Evolutionary conservation across 1,140 invertebrate species (phyloP).

Genomic region (Colletes latitarsis): DNA sequence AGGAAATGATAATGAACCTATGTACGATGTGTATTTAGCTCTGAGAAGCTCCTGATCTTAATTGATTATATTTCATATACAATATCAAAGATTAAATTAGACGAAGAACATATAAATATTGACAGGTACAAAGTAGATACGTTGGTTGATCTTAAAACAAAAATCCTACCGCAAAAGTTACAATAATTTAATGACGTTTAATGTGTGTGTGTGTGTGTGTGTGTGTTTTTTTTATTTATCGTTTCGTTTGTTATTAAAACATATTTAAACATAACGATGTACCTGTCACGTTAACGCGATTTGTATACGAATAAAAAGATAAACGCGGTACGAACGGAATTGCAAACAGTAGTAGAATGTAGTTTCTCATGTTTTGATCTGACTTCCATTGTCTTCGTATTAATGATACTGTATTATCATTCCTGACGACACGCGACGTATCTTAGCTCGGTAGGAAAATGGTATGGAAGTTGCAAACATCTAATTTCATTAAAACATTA

Average conservation of each 20-base stretch:
- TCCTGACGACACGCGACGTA: background rate
- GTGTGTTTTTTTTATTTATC: slow-evolving; percentile 14
- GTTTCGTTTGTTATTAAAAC: slow-evolving; percentile 1
- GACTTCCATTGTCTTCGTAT: slow-evolving; percentile 7
- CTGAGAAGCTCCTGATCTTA: background rate
- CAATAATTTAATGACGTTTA: background rate
- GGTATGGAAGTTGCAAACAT: background rate
- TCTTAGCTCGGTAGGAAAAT: background rate
- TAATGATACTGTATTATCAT: background rate
- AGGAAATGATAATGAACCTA: background rate
- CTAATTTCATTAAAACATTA: slow-evolving; percentile 16
- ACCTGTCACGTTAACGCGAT: background rate
- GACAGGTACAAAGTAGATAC: slow-evolving; percentile 18
- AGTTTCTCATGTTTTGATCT: background rate
- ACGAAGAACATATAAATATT: background rate
- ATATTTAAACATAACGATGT: background rate
- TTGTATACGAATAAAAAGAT: background rate
- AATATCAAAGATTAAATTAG: background rate
- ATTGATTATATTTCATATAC: background rate
- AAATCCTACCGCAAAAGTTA: background rate
- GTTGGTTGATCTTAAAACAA: background rate
- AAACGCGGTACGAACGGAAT: background rate
- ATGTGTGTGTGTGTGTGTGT: background rate
- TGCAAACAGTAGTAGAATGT: slow-evolving; percentile 6
- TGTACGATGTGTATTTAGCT: background rate